Percentiles rank a stretch among this genome's conserved stretches.
Conservation (phyloP, 2,113 vertebrate species). For the Chloroceryle aenea region DNA sequence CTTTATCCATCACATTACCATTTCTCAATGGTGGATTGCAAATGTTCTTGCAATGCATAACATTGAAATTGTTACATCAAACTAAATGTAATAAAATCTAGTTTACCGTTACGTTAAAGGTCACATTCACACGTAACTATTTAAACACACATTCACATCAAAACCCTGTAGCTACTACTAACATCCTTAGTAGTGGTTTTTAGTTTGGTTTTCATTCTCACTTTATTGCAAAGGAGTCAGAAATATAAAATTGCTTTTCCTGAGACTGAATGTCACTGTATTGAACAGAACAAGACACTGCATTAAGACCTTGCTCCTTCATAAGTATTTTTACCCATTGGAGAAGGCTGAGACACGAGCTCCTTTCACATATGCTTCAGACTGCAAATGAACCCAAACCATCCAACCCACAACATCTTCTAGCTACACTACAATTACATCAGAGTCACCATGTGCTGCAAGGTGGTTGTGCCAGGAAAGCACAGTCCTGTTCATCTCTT, state of each 20-base stretch:
- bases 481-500: background rate
- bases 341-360: background rate
- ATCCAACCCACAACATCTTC: background rate
- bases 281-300: background rate
- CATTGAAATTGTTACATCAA: background rate
- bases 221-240: background rate
- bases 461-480: rapidly evolving
- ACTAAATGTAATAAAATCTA: slow-evolving; percentile 22
- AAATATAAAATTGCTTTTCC: background rate
- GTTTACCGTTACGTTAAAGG: slow-evolving; percentile 29
- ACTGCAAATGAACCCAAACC: background rate
- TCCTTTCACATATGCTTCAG: background rate
- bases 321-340: background rate
- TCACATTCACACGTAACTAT: background rate
- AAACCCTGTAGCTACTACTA: background rate
- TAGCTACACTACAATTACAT: background rate
- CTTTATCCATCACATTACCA: background rate
- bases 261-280: background rate
- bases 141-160: background rate
- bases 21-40: slow-evolving; percentile 19
- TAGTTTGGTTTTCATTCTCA: background rate
- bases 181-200: background rate
- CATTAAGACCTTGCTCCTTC: background rate
- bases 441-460: rapidly evolving
- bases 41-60: background rate